A percentile compares a stretch with the other conserved stretches of the same genome.
phyloP scores from a whole-genome alignment of 2,797 vertebrate species.

The Leucoraja ocellata region DNA sequence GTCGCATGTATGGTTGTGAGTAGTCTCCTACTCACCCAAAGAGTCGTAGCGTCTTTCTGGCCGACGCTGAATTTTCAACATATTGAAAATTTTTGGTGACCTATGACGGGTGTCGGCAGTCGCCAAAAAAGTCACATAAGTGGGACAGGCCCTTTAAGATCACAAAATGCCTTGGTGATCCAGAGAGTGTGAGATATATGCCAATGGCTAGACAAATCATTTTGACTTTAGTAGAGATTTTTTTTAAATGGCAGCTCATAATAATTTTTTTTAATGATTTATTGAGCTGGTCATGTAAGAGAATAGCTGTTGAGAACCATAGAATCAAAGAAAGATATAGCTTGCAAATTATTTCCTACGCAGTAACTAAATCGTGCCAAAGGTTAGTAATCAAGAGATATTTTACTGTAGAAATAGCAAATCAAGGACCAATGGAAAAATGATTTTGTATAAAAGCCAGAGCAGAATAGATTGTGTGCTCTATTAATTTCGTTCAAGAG shows the following conservation, averaged over 20 bases:
- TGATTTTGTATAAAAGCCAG: too few relatives aligned
- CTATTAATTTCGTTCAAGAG: not conserved
- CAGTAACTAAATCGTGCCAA: not conserved
- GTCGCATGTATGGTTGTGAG: too few relatives aligned
- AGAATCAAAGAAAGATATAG: not conserved
- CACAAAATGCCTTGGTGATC: not conserved
- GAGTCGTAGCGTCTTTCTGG: too few relatives aligned
- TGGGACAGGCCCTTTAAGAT: not conserved
- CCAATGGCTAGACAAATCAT: not conserved
- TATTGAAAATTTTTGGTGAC: too few relatives aligned
- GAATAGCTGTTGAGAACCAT: not conserved
- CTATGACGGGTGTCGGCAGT: too few relatives aligned
- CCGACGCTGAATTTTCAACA: too few relatives aligned
- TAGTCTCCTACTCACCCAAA: too few relatives aligned
- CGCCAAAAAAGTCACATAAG: too few relatives aligned
- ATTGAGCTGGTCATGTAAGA: not conserved
- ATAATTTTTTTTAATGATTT: not conserved
- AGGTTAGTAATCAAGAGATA: not conserved
- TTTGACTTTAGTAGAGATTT: not conserved
- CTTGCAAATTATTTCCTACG: not conserved
- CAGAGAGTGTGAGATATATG: not conserved
- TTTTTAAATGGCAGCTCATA: not conserved
- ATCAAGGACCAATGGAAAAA: not conserved
- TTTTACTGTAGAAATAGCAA: not conserved
- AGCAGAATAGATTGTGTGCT: not conserved